These are phyloP conservation scores for Slavum lentiscoides DNA, from an alignment of 2,888 invertebrate species.

Conservation along the genomic window DNA sequence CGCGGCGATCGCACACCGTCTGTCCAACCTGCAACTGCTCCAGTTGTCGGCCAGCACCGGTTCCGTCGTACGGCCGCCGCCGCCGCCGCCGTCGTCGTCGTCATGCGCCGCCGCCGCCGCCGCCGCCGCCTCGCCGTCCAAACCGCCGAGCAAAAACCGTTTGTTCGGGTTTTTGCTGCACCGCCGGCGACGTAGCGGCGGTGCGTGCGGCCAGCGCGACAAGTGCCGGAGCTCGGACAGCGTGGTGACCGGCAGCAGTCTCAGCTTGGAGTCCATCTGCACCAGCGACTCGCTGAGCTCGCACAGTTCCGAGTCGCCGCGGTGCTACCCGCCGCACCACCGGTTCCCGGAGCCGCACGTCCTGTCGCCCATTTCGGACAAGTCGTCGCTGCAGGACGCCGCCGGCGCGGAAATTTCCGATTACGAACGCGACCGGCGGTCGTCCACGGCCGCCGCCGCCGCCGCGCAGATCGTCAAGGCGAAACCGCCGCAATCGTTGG, in stretches of 20 bases:
- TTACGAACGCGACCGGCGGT: constrained; percentile 63
- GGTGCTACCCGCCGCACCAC: constrained; percentile 60
- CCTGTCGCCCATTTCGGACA: constrained; percentile 86
- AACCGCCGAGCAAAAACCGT: constrained; percentile 69
- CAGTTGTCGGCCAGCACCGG: constrained; percentile 65
- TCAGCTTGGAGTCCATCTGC: constrained; percentile 82
- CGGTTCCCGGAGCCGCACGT: constrained; percentile 67
- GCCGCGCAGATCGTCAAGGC: neutral
- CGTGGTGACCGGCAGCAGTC: constrained; percentile 80
- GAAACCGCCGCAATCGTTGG: constrained; percentile 46
- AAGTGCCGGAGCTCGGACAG: constrained; percentile 79
- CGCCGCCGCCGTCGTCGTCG: constrained; percentile 16
- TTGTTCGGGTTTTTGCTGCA: constrained; percentile 59
- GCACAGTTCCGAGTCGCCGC: constrained; percentile 78
- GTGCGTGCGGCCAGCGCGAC: constrained; percentile 58
- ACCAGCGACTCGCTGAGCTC: constrained; percentile 86
- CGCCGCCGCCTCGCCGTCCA: constrained; percentile 61
- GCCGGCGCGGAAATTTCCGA: constrained; percentile 68
- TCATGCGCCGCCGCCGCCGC: neutral
- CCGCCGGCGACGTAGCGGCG: constrained; percentile 57
- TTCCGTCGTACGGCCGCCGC: constrained; percentile 59
- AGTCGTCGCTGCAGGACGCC: constrained; percentile 75
- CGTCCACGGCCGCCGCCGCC: constrained; percentile 71
- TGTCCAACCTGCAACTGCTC: constrained; percentile 17
- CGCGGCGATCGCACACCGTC: constrained; percentile 20